Evolutionary conservation across 2,888 invertebrate species (phyloP).

Genomic region (Coleophora deauratella): DNA sequence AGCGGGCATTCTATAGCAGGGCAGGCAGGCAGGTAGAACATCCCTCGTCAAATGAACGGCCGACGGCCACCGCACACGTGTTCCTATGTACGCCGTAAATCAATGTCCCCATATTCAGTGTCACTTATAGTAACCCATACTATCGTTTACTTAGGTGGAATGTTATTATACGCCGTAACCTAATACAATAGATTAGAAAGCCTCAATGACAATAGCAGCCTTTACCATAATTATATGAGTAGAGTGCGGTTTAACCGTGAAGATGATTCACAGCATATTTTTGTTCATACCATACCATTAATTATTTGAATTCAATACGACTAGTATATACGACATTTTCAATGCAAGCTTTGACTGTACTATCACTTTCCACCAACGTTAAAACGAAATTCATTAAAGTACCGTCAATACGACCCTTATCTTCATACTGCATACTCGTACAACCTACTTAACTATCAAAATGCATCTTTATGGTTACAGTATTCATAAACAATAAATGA

Average conservation of each 20-base stretch:
- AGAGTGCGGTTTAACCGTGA: background rate
- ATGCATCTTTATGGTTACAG: no score
- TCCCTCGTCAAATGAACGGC: constrained; percentile 51
- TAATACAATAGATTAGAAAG: constrained; percentile 6
- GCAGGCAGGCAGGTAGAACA: constrained; percentile 39
- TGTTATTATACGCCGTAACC: constrained; percentile 1
- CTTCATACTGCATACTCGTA: no score
- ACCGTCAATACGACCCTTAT: no score
- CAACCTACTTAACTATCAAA: no score
- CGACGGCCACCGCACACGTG: constrained; percentile 44
- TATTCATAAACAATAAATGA: no score
- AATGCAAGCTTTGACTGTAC: no score
- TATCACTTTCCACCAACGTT: no score
- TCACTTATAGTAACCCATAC: constrained; percentile 14
- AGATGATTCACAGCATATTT: background rate
- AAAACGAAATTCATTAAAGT: no score
- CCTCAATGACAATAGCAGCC: background rate
- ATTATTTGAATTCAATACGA: no score
- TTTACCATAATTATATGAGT: background rate
- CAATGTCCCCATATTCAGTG: constrained; percentile 35
- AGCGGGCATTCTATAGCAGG: constrained; percentile 40
- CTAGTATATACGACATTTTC: no score
- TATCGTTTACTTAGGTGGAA: constrained; percentile 1
- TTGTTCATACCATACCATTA: no score
- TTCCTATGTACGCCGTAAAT: constrained; percentile 44